phyloP scores from a whole-genome alignment of 2,888 invertebrate genomes.

The Merodon equestris region DNA sequence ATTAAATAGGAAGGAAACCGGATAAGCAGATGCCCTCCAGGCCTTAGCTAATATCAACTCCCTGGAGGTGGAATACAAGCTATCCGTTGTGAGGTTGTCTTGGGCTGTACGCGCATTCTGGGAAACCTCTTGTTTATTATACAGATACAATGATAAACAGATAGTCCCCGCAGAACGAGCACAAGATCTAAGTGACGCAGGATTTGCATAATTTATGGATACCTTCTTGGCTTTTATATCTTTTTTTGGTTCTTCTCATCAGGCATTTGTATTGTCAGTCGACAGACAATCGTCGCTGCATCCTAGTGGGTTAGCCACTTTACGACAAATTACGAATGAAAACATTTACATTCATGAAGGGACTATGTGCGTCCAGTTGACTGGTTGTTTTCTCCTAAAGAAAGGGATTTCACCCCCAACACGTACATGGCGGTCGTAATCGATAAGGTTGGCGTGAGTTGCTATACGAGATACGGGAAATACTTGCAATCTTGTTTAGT shows the following conservation, averaged over 20 bases:
- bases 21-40: constrained; percentile 10
- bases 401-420: neutral
- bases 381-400: neutral
- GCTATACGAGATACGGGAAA: too few species aligned
- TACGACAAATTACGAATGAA: constrained; percentile 27
- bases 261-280: constrained; percentile 10
- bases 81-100: too few species aligned
- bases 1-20: constrained; percentile 19
- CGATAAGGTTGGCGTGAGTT: too few species aligned
- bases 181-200: constrained; percentile 10
- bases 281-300: constrained; percentile 20
- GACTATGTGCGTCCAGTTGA: constrained; percentile 27
- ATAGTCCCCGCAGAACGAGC: neutral
- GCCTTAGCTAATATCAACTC: constrained; percentile 13
- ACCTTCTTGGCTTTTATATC: constrained; percentile 45
- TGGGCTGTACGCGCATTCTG: constrained; percentile 14
- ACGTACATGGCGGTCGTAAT: neutral
- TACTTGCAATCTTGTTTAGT: constrained; percentile 8
- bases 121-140: neutral
- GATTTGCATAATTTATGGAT: constrained; percentile 57
- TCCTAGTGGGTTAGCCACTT: constrained; percentile 8
- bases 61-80: too few species aligned
- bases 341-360: constrained; percentile 51
- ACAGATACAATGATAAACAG: neutral
- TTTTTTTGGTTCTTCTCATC: constrained; percentile 29